Evolutionary conservation across 2,113 vertebrate genomes (phyloP), one percentile per base, ranked within the genome.

Genomic region (Charina bottae): DNA sequence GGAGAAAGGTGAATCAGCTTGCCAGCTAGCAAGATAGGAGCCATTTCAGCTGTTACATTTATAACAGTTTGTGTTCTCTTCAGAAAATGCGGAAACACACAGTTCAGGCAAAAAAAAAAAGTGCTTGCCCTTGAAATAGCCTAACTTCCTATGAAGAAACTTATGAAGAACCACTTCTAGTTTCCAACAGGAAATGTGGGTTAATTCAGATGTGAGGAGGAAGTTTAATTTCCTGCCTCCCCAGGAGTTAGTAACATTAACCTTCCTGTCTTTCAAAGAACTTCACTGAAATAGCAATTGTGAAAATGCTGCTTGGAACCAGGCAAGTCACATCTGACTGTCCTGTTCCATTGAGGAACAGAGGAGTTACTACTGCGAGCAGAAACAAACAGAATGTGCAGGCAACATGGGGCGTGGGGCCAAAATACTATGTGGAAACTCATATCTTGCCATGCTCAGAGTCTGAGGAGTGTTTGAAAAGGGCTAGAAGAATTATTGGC

Each of bases 181-280:
- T 87, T 87, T 89, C 64, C 58, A 56, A 92, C 93, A 96, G 96
- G 92, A 96, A 95, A 68, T 90, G 85, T 64, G 60, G 46, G 68
- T 89, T 95, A 1, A 1, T 84, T 93, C 94, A 95, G 91, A 94
- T 56, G 13, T 0, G 15, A 49, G 21, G 85, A 96, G 92, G 93
- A 96, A 95, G 92, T 90, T 96, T 95, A 55, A 88, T 95, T 95
- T 97, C 95, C 94, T 95, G 93, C 46, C 93, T 92, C 92, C 86
- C 46, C 60, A 68, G 0, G 46, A 12, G 58, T 84, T 87, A 85
- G 37, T 89, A 90, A 92, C 56, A 94, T 84, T 84, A 59, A 83
- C 3, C 53, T 91, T 37, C 0, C 21, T 0, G 0, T 62, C 85
- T 95, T 85, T 89, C 0, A 11, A 94, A 94, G 85, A 96, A 91